Evolutionary conservation across 2,888 invertebrate genomes (phyloP).

Genomic region (Tipula unca): DNA sequence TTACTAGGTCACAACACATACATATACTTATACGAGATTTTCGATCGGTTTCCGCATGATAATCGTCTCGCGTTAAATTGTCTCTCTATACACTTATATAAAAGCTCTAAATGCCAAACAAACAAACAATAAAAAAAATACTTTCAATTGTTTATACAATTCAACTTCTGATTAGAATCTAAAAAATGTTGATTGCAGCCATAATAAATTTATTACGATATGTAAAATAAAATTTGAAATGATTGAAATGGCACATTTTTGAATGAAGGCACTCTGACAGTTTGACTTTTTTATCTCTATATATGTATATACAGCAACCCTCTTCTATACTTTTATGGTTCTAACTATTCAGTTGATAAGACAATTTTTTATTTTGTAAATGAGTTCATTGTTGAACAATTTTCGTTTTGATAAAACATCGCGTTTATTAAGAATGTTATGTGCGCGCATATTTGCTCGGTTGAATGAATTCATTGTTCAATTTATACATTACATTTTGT

Average conservation of each 20-base stretch:
- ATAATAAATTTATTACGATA: not conserved
- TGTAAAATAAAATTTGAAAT: not conserved
- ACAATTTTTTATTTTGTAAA: no score
- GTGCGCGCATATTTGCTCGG: not conserved
- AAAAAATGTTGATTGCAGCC: not conserved
- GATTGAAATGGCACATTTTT: not conserved
- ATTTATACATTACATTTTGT: not conserved
- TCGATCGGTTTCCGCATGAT: not conserved
- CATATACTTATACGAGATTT: not conserved
- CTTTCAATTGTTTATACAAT: not conserved
- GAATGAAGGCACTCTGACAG: not conserved
- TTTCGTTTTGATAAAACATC: not conserved
- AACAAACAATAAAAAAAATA: no score
- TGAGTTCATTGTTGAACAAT: not conserved
- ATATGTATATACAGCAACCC: not conserved
- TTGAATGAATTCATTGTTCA: constrained; percentile 14
- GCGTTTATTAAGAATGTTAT: not conserved
- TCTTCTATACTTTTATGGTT: not conserved
- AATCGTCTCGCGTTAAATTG: not conserved
- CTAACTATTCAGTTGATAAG: not conserved
- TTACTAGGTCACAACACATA: not conserved
- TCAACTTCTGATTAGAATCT: not conserved
- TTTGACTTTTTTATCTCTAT: not conserved
- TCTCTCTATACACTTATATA: not conserved
- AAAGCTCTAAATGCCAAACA: no score